These are phyloP conservation scores for Dicerorhinus sumatrensis DNA, from an alignment of 2,113 vertebrate species.

Conservation along the genomic window DNA sequence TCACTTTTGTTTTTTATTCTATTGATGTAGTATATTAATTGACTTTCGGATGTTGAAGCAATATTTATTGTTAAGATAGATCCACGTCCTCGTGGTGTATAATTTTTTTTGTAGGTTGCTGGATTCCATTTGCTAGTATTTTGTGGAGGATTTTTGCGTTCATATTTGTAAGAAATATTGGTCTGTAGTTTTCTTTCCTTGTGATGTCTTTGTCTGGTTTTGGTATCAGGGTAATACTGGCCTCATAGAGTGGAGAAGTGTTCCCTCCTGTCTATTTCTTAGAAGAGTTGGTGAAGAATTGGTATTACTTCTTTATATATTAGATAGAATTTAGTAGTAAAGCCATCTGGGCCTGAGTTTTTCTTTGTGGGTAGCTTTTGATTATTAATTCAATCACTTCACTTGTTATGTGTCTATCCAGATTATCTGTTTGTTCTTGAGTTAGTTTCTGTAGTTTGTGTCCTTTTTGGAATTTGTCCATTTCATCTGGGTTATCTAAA, in stretches of 20 bases:
- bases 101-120: neutral
- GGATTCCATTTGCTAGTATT: neutral
- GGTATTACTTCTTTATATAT: neutral
- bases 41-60: neutral
- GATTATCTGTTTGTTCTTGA: neutral
- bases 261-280: neutral
- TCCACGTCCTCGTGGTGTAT: neutral
- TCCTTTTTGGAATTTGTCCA: neutral
- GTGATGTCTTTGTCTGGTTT: neutral
- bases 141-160: neutral
- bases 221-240: neutral
- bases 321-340: neutral
- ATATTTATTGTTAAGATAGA: neutral
- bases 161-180: neutral
- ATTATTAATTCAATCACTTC: neutral
- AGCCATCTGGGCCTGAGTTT: neutral
- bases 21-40: neutral
- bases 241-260: neutral
- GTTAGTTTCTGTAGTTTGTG: neutral
- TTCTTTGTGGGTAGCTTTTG: neutral
- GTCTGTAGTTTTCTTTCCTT: neutral
- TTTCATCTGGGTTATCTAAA: neutral
- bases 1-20: neutral
- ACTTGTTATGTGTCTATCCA: neutral
- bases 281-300: neutral